Evolutionary conservation across 2,113 vertebrate species (phyloP).

Genomic region (Xiphorhynchus elegans): DNA sequence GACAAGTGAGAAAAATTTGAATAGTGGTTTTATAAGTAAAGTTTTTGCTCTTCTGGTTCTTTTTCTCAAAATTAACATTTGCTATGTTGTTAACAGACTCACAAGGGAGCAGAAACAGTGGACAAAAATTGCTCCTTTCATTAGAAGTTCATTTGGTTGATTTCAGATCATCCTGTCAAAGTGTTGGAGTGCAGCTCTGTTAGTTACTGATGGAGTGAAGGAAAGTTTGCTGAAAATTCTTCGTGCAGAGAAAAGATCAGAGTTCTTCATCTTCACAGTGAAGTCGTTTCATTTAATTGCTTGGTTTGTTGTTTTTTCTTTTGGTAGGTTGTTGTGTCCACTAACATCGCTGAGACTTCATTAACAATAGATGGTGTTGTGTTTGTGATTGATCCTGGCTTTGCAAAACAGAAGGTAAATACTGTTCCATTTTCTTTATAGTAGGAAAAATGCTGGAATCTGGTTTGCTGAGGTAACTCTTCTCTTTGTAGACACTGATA

Average conservation of each 20-base stretch:
- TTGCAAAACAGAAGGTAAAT: conserved; percentile 97
- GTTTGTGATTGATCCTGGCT: conserved; percentile 98
- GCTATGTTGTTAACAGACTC: neutral
- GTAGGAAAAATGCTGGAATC: neutral
- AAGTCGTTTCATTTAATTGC: neutral
- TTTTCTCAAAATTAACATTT: neutral
- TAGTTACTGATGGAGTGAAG: neutral
- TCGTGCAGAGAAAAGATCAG: neutral
- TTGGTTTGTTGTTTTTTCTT: neutral
- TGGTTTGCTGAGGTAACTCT: neutral
- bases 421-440: neutral
- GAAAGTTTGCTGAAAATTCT: neutral
- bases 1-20: neutral
- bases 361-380: conserved; percentile 97
- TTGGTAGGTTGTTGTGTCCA: conserved; percentile 92
- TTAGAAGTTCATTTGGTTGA: neutral
- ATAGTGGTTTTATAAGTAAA: neutral
- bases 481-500: neutral
- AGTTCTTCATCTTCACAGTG: neutral
- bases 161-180: neutral
- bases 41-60: neutral
- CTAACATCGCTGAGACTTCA: conserved; percentile 97
- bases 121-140: neutral
- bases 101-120: neutral
- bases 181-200: neutral